phyloP scores from a whole-genome alignment of 2,888 invertebrate species.

The Pristionchus maxplancki region DNA sequence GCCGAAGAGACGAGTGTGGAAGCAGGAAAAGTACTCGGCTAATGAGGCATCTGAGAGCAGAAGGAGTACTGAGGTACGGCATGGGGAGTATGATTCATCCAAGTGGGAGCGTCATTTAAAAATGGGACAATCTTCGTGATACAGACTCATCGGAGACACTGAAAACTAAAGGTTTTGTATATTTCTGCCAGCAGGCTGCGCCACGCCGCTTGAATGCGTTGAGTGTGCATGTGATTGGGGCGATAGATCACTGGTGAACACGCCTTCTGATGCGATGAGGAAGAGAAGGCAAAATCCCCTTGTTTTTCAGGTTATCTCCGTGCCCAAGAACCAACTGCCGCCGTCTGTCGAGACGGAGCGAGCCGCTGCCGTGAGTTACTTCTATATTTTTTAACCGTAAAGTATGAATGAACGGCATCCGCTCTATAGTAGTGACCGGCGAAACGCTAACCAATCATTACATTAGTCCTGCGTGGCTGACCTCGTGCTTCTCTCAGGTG shows the following conservation, averaged over 20 bases:
- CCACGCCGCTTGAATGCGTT: neutral
- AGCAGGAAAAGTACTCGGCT: constrained; percentile 43
- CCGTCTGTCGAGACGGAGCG: constrained; percentile 25
- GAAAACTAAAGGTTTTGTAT: neutral
- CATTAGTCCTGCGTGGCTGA: neutral
- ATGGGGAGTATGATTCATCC: neutral
- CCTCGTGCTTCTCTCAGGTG: neutral
- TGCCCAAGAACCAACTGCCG: constrained; percentile 41
- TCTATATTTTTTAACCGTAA: neutral
- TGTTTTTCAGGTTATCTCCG: constrained; percentile 37
- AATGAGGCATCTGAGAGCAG: constrained; percentile 46
- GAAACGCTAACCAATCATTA: neutral
- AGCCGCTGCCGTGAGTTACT: constrained; percentile 4
- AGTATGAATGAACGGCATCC: too few relatives aligned
- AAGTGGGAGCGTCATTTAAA: neutral
- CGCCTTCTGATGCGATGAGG: neutral
- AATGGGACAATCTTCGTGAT: neutral
- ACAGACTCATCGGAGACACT: neutral
- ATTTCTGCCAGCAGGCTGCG: neutral
- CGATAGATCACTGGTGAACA: neutral
- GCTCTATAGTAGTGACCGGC: too few relatives aligned
- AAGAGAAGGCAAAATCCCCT: neutral
- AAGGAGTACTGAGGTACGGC: constrained; percentile 44
- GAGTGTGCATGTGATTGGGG: neutral
- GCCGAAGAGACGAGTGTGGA: constrained; percentile 43